Evolutionary conservation across 1,140 invertebrate species (phyloP).

Genomic region (Eupristina koningsbergeri): DNA sequence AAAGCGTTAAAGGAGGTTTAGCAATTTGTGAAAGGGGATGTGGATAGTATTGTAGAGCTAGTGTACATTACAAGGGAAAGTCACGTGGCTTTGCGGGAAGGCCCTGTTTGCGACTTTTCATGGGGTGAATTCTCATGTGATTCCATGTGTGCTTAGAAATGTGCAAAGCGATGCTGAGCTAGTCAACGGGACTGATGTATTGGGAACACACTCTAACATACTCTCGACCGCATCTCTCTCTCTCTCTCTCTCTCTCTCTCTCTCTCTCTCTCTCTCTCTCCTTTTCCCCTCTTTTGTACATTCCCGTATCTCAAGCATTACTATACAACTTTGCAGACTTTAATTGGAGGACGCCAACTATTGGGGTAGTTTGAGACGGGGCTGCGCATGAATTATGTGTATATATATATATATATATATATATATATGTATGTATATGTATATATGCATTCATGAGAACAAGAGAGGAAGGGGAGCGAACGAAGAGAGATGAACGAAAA

Average conservation of each 20-base stretch:
- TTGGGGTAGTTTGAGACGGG: neutral
- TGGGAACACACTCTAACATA: too few species aligned
- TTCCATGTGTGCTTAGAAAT: neutral
- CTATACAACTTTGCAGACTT: constrained; percentile 22
- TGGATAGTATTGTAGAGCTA: too few species aligned
- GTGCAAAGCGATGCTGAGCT: neutral
- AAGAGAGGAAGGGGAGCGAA: neutral
- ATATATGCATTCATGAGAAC: neutral
- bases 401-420: too few species aligned
- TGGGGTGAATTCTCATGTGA: neutral
- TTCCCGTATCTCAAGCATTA: too few species aligned
- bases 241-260: neutral
- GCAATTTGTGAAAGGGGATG: constrained; percentile 6
- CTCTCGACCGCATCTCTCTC: neutral
- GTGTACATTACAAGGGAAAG: neutral
- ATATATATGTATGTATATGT: too few species aligned
- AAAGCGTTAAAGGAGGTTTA: neutral
- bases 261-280: neutral
- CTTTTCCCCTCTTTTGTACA: too few species aligned
- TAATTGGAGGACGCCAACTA: constrained; percentile 41
- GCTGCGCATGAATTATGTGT: constrained; percentile 31
- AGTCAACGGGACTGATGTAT: neutral
- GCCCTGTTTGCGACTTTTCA: neutral
- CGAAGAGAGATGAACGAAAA: neutral
- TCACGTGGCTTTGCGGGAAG: constrained; percentile 29